Conservation (phyloP, 2,888 invertebrate species). For the Teinopalpus imperialis region DNA sequence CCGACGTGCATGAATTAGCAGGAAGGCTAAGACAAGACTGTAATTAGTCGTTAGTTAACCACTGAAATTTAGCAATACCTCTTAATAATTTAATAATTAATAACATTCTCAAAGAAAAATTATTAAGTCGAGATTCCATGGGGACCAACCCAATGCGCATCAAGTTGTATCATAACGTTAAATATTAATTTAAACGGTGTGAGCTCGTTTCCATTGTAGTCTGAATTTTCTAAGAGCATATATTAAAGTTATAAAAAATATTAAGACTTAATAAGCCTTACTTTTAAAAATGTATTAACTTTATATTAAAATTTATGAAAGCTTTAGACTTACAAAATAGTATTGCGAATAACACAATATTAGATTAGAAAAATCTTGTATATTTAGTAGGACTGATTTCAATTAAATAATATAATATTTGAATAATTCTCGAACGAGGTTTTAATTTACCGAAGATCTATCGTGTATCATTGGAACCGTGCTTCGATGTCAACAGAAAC, state of each 20-base stretch:
- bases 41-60: constrained; percentile 20
- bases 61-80: constrained; percentile 1
- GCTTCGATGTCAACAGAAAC: constrained; percentile 33
- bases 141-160: constrained; percentile 71
- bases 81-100: constrained; percentile 26
- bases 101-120: constrained; percentile 78
- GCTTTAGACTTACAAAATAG: no score
- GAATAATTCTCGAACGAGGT: no score
- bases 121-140: constrained; percentile 72
- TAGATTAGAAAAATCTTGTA: no score
- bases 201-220: constrained; percentile 53
- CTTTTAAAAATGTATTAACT: no score
- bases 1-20: constrained; percentile 46
- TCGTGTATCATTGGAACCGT: constrained; percentile 15
- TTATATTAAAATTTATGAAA: no score
- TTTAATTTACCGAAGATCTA: background rate
- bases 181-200: constrained; percentile 69
- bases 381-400: no score
- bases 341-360: no score
- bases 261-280: no score
- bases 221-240: constrained; percentile 12
- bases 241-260: constrained; percentile 4
- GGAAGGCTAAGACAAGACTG: constrained; percentile 6
- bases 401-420: no score
- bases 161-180: constrained; percentile 74